phyloP scores from a whole-genome alignment of 2,888 invertebrate species.

The Zygogramma bicolorata region DNA sequence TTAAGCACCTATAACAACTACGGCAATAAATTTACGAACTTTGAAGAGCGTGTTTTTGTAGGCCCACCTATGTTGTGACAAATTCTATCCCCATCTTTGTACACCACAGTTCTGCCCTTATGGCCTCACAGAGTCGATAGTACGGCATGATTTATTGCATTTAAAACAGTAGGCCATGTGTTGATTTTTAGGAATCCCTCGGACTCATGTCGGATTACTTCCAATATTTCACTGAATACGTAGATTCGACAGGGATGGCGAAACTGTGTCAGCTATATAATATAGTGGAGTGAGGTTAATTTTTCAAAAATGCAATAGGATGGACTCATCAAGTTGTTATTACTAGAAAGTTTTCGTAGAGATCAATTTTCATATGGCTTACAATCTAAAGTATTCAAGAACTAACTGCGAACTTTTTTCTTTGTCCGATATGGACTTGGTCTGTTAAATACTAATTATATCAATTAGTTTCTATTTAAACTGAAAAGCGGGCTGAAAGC shows the following conservation, averaged over 20 bases:
- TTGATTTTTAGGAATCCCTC: constrained; percentile 47
- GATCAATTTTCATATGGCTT: no score
- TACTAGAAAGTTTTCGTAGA: neutral
- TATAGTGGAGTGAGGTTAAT: neutral
- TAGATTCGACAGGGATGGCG: constrained; percentile 3
- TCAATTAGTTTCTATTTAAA: no score
- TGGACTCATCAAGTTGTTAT: neutral
- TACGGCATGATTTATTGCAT: constrained; percentile 39
- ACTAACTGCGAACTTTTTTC: no score
- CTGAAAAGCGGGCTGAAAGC: no score
- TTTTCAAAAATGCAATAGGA: neutral
- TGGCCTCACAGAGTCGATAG: constrained; percentile 6
- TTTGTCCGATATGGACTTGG: no score
- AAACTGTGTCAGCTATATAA: neutral
- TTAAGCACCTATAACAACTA: constrained; percentile 31
- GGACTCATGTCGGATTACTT: constrained; percentile 31
- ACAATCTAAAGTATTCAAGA: no score
- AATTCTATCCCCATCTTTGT: constrained; percentile 41
- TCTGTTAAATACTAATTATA: no score
- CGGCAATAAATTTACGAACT: constrained; percentile 29
- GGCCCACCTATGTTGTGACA: constrained; percentile 51
- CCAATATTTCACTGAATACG: neutral
- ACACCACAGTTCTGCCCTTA: constrained; percentile 38
- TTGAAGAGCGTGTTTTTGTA: constrained; percentile 16
- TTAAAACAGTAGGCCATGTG: constrained; percentile 53